These are phyloP conservation scores for Drosophila sulfurigaster DNA, from an alignment of 1,140 invertebrate genomes.

Conservation along the genomic window DNA sequence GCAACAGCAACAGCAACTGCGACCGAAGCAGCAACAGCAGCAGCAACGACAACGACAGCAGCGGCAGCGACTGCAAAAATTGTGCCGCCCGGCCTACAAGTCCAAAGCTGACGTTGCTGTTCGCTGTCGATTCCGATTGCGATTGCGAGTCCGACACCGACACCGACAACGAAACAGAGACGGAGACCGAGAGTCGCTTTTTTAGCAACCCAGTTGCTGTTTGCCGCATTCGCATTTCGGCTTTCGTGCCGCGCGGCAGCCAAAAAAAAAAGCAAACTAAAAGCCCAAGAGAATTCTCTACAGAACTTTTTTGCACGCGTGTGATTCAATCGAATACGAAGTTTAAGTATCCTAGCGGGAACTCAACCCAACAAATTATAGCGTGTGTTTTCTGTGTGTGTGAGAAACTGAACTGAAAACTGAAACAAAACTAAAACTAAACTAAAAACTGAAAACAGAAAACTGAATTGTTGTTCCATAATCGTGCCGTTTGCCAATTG, in stretches of 20 bases:
- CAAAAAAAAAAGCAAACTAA: conserved; percentile 23
- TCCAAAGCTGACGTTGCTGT: conserved; percentile 65
- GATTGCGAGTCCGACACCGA: conserved; percentile 43
- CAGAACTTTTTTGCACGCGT: conserved; percentile 36
- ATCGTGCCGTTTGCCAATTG: conserved; percentile 37
- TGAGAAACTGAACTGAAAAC: conserved; percentile 23
- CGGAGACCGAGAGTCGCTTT: conserved; percentile 68
- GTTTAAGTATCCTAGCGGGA: conserved; percentile 31
- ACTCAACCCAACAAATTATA: conserved; percentile 11
- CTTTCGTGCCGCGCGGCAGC: conserved; percentile 79
- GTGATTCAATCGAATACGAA: conserved; percentile 3
- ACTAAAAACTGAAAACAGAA: conserved; percentile 13
- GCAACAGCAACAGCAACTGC: not conserved
- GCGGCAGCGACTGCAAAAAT: conserved; percentile 43
- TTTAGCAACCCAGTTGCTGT: conserved; percentile 72
- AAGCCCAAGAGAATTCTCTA: conserved; percentile 20
- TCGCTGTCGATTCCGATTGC: conserved; percentile 33
- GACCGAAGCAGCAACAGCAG: not conserved
- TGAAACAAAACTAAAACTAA: conserved; percentile 22
- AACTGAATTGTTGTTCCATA: conserved; percentile 14
- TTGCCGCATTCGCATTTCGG: conserved; percentile 82
- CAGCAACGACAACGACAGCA: conserved; percentile 15
- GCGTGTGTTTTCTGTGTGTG: conserved; percentile 16
- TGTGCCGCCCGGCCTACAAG: conserved; percentile 53
- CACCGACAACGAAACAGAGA: no score